These are phyloP conservation scores for Chironomus striatipennis DNA, from an alignment of 1,140 invertebrate species.

Conservation along the genomic window DNA sequence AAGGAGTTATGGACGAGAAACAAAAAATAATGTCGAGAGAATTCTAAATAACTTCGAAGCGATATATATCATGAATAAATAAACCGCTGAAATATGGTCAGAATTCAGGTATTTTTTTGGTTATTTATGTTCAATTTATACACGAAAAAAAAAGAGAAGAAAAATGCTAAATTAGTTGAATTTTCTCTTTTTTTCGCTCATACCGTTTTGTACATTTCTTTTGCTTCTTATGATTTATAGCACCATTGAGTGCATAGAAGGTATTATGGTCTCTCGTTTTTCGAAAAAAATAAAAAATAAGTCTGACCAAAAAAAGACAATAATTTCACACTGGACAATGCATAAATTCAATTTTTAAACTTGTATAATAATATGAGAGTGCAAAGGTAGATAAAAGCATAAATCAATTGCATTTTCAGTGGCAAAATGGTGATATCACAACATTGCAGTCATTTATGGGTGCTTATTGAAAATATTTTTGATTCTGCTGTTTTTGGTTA, in stretches of 20 bases:
- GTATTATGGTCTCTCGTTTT: too few species aligned
- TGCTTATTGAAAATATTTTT: too few species aligned
- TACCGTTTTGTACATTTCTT: not conserved
- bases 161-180: conserved; percentile 20
- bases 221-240: too few species aligned
- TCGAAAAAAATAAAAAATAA: too few species aligned
- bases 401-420: not conserved
- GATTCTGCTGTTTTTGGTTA: too few species aligned
- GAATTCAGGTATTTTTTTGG: not conserved
- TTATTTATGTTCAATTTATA: conserved; percentile 22
- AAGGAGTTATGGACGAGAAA: not conserved
- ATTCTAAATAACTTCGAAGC: conserved; percentile 4
- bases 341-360: conserved; percentile 3
- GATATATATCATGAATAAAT: conserved; percentile 18
- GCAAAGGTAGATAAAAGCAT: not conserved
- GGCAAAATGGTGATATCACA: conserved; percentile 1
- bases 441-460: not conserved
- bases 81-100: conserved; percentile 23
- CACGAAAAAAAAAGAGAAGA: conserved; percentile 3
- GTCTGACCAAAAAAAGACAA: not conserved
- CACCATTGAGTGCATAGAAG: too few species aligned
- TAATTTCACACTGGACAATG: conserved; percentile 12
- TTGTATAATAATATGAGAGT: not conserved
- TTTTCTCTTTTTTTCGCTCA: conserved; percentile 11
- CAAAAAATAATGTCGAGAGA: not conserved